These are phyloP conservation scores for Blastomussa wellsi DNA, from an alignment of 92 coral and sea anemone genomes.

Conservation along the genomic window DNA sequence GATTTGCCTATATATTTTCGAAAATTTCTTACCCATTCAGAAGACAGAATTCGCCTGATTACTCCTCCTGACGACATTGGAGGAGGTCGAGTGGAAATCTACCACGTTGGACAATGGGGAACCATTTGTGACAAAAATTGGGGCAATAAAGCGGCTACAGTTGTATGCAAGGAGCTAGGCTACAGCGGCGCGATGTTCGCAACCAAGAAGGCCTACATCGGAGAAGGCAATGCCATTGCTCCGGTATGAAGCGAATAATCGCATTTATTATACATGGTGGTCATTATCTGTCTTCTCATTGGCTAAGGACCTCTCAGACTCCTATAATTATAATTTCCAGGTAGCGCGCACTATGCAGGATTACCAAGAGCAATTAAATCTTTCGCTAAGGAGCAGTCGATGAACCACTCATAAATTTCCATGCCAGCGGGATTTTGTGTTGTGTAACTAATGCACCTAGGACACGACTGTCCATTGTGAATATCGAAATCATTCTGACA, in stretches of 20 bases:
- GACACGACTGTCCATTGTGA: no score
- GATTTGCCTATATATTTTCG: neutral
- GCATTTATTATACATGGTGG: no score
- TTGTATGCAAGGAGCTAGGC: slow-evolving; percentile 46
- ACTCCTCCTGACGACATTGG: slow-evolving; percentile 19
- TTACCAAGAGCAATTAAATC: no score
- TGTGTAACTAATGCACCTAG: no score
- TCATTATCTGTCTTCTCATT: no score
- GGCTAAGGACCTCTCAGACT: no score
- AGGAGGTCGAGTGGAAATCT: slow-evolving; percentile 31
- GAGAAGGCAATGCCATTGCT: neutral
- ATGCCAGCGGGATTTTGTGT: no score
- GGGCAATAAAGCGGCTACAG: neutral
- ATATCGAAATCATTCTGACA: no score
- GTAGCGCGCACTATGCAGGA: no score
- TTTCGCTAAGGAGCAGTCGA: no score
- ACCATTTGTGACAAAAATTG: slow-evolving; percentile 38
- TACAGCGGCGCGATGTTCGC: slow-evolving; percentile 19
- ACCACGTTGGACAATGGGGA: slow-evolving; percentile 35
- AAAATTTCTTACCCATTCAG: neutral
- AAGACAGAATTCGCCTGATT: slow-evolving; percentile 27
- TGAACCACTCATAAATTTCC: no score
- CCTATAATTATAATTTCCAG: no score
- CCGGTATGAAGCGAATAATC: slow-evolving; percentile 17
- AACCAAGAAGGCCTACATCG: slow-evolving; percentile 4